Evolutionary conservation across 2,113 vertebrate genomes (phyloP).

Genomic region (Sterna hirundo): DNA sequence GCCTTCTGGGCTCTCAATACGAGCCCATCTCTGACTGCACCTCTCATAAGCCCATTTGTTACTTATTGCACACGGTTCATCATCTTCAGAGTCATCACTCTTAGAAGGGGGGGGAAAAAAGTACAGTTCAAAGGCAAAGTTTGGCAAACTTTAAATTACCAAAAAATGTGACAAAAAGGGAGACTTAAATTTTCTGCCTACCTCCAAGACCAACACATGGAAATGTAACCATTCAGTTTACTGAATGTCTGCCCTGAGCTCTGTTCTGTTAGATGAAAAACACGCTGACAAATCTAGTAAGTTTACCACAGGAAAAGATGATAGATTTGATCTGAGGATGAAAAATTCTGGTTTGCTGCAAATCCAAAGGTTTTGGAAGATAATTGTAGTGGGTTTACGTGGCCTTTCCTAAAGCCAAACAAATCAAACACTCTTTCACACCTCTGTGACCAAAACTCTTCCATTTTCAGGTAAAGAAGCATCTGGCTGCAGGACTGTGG

Average conservation of each 20-base stretch:
- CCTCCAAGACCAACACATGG: background rate
- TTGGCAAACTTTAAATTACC: background rate
- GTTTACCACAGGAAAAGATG: background rate
- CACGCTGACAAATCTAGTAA: background rate
- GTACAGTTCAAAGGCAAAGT: background rate
- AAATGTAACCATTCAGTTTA: background rate
- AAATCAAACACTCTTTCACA: background rate
- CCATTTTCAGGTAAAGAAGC: background rate
- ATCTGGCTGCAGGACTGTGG: background rate
- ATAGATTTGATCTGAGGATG: background rate
- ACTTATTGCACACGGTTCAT: constrained; percentile 86
- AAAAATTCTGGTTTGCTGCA: background rate
- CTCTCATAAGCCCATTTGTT: constrained; percentile 83
- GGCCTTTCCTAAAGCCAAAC: background rate
- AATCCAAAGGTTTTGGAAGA: background rate
- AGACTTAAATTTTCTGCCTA: background rate
- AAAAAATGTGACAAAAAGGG: background rate
- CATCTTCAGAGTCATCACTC: constrained; percentile 80
- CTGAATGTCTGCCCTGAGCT: background rate
- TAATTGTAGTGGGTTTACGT: background rate
- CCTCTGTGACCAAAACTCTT: background rate
- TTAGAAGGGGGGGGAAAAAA: constrained; percentile 11
- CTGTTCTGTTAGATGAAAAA: background rate
- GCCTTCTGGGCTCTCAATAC: constrained; percentile 54
- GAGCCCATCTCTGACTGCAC: constrained; percentile 76